Conservation (phyloP, 2,888 invertebrate genomes). For the Exephanes ischioxanthus region DNA sequence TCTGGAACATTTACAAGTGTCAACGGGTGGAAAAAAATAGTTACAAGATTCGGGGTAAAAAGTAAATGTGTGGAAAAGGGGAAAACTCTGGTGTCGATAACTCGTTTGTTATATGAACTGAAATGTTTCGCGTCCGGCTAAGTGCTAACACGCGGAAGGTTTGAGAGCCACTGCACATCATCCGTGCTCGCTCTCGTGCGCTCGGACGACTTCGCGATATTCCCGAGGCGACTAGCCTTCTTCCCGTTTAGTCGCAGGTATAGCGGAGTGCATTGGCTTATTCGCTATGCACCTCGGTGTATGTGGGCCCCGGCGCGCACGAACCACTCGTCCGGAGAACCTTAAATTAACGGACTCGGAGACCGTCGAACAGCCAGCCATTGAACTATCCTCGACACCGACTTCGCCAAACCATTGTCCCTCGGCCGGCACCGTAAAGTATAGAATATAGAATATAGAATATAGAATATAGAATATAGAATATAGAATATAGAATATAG, state of each 20-base stretch:
- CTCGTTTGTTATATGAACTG: too few relatives aligned
- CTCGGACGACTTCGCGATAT: conserved; percentile 31
- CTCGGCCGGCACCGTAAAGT: background rate
- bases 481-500: background rate
- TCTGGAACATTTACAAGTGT: background rate
- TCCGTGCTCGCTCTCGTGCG: conserved; percentile 17
- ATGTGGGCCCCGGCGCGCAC: conserved; percentile 6
- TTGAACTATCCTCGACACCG: conserved; percentile 18
- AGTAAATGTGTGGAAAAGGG: too few relatives aligned
- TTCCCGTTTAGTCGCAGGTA: conserved; percentile 44
- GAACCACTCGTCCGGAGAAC: conserved; percentile 20
- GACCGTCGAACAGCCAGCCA: conserved; percentile 21
- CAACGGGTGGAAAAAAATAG: too few relatives aligned
- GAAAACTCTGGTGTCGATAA: too few relatives aligned
- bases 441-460: background rate
- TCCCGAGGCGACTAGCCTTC: conserved; percentile 39
- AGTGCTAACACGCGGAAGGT: background rate
- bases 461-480: background rate
- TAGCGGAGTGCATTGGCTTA: conserved; percentile 20
- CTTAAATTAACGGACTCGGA: conserved; percentile 44
- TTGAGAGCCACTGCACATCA: conserved; percentile 36
- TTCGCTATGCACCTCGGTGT: background rate
- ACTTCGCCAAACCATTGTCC: conserved; percentile 20
- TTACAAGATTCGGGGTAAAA: too few relatives aligned
- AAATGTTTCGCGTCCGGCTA: too few relatives aligned